Conservation (phyloP, 2,113 vertebrate species). For the Gallinago media region DNA sequence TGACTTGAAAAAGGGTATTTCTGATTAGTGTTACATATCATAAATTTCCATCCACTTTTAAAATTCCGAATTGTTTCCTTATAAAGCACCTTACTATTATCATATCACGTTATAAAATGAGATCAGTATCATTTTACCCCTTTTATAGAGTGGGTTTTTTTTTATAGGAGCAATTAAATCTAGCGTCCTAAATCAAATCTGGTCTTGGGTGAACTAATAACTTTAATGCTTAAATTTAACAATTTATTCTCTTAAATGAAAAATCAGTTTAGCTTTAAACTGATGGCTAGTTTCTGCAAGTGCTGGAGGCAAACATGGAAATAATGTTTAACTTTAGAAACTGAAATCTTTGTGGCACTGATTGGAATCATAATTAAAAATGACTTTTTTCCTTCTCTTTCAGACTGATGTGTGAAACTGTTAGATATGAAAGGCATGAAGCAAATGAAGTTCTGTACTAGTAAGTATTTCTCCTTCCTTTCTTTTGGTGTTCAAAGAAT, state of each 20-base stretch:
- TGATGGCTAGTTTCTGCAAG: not conserved
- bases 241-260: not conserved
- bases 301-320: not conserved
- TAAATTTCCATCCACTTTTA: not conserved
- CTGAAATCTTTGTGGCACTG: not conserved
- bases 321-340: not conserved
- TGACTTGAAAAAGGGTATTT: not conserved
- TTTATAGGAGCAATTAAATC: not conserved
- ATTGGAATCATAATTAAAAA: not conserved
- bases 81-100: not conserved
- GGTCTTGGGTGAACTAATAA: not conserved
- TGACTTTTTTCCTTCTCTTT: conserved; percentile 48
- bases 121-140: not conserved
- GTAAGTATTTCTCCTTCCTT: conserved; percentile 83
- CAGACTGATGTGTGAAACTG: conserved; percentile 98
- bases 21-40: not conserved
- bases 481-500: not conserved
- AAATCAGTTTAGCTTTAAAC: not conserved
- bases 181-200: not conserved
- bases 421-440: conserved; percentile 96
- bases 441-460: conserved; percentile 99
- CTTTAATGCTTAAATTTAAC: not conserved
- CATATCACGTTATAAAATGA: not conserved
- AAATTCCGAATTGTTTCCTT: not conserved
- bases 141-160: not conserved